Evolutionary conservation across 1,140 invertebrate species (phyloP), one percentile per base, ranked within the genome.

Genomic region (Babylonia areolata): DNA sequence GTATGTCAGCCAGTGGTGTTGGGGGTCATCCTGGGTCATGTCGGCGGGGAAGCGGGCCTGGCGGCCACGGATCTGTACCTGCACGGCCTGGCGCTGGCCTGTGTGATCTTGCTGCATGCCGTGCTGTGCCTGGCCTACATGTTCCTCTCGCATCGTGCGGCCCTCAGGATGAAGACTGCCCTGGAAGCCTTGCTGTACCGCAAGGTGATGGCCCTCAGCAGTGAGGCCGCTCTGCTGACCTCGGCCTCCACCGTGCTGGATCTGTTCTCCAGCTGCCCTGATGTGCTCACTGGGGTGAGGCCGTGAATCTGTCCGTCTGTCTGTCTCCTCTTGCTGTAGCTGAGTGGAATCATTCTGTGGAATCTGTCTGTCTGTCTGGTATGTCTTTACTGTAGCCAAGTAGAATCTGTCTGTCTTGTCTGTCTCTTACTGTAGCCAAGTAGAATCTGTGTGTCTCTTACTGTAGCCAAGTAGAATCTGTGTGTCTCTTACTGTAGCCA

Each of bases 121-220:
- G 58, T 37, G 17, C 39, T 81, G n/a, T 54, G 75, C 71, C 58
- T 75, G 17, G 35, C 80, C 17, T 84, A 88, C 71, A 75, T 86
- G 31, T 88, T 81, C 58, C 39, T 71, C 28, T 35, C 39, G 17
- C 85, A 86, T 15, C 77, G 80, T 75, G 37, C 84, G 33, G 75
- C 82, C 28, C n/a, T 88, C 58, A 85, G 85, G 51, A 86, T 88
- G 87, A 88, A 88, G 46, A 82, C 82, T 35, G 81, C 85, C 37
- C 35, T 88, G 9, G 85, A 78, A 33, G 85, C 80, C 3, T 28
- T 88, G 23, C 81, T 88, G 17, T 88, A 86, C 64, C 64, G 82
- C 2, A 88, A 88, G 78, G 85, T 85, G 71, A 28, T 83, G 3
- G 69, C 81, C 3, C 81, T 83, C 1, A 83, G 81, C 81, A 51